Conservation (phyloP, 2,888 invertebrate species). For the Papilio elwesi region DNA sequence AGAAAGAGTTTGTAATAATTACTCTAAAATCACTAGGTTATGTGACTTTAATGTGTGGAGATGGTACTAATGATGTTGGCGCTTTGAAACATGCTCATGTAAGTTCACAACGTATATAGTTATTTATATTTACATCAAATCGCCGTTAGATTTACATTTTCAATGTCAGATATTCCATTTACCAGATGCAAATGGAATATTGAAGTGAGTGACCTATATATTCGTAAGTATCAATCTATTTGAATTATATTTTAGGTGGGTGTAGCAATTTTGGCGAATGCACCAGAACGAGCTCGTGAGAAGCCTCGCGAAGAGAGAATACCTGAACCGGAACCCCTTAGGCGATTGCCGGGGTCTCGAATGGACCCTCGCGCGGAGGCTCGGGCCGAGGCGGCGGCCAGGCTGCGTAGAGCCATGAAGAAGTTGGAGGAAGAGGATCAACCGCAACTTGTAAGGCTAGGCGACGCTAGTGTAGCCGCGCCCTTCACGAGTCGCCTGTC, state of each 20-base stretch:
- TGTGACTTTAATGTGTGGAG: slow-evolving; percentile 99
- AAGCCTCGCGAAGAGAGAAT: slow-evolving; percentile 82
- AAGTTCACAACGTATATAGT: slow-evolving; percentile 66
- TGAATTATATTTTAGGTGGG: slow-evolving; percentile 82
- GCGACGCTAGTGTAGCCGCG: slow-evolving; percentile 99
- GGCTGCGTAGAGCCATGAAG: slow-evolving; percentile 89
- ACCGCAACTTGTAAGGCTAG: slow-evolving; percentile 95
- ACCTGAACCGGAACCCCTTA: slow-evolving; percentile 86
- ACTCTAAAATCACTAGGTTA: slow-evolving; percentile 94
- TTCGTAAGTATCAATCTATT: background rate
- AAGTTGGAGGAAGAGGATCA: slow-evolving; percentile 95
- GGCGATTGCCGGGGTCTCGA: slow-evolving; percentile 47
- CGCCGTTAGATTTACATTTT: background rate
- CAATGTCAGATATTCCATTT: background rate
- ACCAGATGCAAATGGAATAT: too few relatives aligned
- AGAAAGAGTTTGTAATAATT: slow-evolving; percentile 97
- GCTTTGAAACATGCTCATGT: slow-evolving; percentile 99
- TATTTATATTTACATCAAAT: background rate
- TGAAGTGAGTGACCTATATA: too few relatives aligned
- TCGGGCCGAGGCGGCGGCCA: slow-evolving; percentile 69
- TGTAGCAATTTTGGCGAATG: slow-evolving; percentile 94
- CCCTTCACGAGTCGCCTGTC: slow-evolving; percentile 99
- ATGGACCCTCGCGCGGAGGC: slow-evolving; percentile 61
- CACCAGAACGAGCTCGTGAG: slow-evolving; percentile 82
- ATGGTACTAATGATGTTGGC: slow-evolving; percentile 99